Evolutionary conservation across 1,140 invertebrate species (phyloP).

Genomic region (Globodera ellingtonae): DNA sequence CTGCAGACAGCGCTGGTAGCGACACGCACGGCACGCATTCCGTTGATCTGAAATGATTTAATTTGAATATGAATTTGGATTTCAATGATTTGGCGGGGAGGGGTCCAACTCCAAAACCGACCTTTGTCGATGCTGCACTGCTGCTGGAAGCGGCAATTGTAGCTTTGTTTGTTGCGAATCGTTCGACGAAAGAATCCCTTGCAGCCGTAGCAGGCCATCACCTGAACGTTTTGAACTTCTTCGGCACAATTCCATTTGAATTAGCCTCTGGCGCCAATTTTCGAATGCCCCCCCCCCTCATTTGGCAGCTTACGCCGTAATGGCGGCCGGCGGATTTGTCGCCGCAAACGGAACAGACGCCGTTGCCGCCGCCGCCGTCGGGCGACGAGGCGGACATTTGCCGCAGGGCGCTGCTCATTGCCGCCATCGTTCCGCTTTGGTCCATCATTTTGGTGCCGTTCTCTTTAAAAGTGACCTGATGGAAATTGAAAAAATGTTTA

Average conservation of each 20-base stretch:
- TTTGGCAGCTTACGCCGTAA: conserved; percentile 64
- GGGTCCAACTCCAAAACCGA: conserved; percentile 10
- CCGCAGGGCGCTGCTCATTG: background rate
- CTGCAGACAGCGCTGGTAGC: conserved; percentile 60
- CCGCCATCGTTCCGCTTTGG: background rate
- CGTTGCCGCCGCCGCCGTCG: conserved; percentile 26
- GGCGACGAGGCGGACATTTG: background rate
- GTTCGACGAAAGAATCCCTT: conserved; percentile 63
- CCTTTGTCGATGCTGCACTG: conserved; percentile 61
- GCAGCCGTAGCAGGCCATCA: conserved; percentile 69
- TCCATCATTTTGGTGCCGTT: conserved; percentile 17
- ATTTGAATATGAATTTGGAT: background rate
- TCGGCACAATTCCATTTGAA: too few species aligned
- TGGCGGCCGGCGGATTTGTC: conserved; percentile 70
- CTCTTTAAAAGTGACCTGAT: background rate
- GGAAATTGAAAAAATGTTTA: conserved; percentile 1
- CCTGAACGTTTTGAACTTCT: conserved; percentile 20
- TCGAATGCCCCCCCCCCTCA: too few species aligned
- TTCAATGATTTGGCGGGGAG: too few species aligned
- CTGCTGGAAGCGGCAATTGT: conserved; percentile 58
- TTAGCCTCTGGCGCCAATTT: too few species aligned
- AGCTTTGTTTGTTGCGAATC: conserved; percentile 59
- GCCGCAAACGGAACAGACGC: conserved; percentile 68
- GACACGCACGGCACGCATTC: conserved; percentile 61
- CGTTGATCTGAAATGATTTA: conserved; percentile 51